phyloP scores from a whole-genome alignment of 2,888 invertebrate species.

The Lamellibrachia satsuma region DNA sequence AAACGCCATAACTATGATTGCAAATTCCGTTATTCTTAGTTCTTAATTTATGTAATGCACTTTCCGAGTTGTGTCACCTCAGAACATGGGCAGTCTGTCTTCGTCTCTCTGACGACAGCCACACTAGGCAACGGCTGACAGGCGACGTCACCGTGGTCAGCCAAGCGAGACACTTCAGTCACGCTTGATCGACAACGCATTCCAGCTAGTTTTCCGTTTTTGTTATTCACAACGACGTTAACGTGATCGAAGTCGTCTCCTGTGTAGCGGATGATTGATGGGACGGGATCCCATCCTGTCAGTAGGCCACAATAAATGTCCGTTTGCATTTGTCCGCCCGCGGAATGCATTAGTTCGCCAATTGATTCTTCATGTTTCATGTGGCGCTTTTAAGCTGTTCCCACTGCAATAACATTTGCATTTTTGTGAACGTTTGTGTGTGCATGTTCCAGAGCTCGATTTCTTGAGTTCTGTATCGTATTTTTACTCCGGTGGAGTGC shows the following conservation, averaged over 20 bases:
- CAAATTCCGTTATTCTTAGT: background rate
- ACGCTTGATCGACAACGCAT: background rate
- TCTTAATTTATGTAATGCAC: background rate
- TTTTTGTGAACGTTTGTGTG: background rate
- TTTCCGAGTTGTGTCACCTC: background rate
- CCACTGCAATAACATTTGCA: background rate
- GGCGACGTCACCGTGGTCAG: background rate
- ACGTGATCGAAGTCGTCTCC: background rate
- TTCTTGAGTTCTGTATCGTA: background rate
- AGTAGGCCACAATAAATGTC: background rate
- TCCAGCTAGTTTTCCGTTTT: background rate
- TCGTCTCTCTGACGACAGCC: background rate
- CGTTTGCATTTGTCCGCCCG: background rate
- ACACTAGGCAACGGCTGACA: background rate
- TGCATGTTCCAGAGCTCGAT: background rate
- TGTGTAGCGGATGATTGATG: background rate
- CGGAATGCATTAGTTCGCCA: background rate
- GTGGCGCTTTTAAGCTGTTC: background rate
- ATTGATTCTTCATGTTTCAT: constrained; percentile 17
- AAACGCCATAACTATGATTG: background rate
- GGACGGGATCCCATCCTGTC: constrained; percentile 2
- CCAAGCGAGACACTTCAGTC: background rate
- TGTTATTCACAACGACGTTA: background rate
- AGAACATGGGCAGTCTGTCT: background rate
- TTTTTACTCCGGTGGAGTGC: background rate